phyloP scores from a whole-genome alignment of 2,888 invertebrate species.

The Atethmia centrago region DNA sequence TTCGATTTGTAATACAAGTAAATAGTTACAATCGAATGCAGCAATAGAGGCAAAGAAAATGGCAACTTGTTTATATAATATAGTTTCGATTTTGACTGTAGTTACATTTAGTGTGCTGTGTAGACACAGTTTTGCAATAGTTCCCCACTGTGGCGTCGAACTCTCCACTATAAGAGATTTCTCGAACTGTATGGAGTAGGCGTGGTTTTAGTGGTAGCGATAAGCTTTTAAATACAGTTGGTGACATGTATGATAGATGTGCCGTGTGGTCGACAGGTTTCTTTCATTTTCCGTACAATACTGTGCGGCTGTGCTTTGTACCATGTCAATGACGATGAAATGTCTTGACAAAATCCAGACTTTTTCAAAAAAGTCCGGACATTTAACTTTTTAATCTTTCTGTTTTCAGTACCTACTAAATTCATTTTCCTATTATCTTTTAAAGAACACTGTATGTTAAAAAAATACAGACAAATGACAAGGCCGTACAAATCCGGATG shows the following conservation, averaged over 20 bases:
- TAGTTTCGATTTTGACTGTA: background rate
- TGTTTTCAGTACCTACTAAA: too few relatives aligned
- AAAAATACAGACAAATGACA: too few relatives aligned
- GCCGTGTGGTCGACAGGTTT: background rate
- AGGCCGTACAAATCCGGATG: background rate
- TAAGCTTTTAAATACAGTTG: background rate
- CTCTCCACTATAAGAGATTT: slow-evolving; percentile 34
- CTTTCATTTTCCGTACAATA: background rate
- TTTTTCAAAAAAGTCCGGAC: background rate
- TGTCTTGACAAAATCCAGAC: too few relatives aligned
- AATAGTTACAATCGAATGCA: background rate
- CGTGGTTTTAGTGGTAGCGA: background rate
- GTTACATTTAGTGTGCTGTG: background rate
- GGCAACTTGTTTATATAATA: background rate
- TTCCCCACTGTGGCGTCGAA: background rate
- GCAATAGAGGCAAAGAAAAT: background rate
- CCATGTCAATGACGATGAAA: too few relatives aligned
- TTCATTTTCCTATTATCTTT: too few relatives aligned
- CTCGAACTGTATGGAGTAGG: slow-evolving; percentile 15
- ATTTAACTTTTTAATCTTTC: background rate
- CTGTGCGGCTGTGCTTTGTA: too few relatives aligned
- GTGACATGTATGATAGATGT: background rate
- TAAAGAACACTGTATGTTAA: too few relatives aligned
- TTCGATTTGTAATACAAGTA: background rate
- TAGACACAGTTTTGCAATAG: slow-evolving; percentile 4